A percentile compares a stretch with the other conserved stretches of the same genome.
Conservation (phyloP, 2,888 invertebrate species). For the Drosophila subquinaria region DNA sequence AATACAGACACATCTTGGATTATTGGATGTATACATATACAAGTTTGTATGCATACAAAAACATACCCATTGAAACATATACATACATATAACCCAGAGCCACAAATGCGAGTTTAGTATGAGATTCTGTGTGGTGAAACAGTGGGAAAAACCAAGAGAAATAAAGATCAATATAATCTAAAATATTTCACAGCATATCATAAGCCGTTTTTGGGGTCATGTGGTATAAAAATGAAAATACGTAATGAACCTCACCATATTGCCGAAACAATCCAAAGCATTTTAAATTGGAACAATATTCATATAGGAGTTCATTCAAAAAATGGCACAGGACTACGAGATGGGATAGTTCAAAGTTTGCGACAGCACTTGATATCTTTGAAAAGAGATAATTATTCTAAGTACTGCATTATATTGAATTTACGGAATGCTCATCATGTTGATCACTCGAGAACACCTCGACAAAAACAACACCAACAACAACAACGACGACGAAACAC, state of each 20-base stretch:
- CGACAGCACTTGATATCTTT: background rate
- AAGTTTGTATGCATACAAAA: background rate
- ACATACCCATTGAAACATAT: background rate
- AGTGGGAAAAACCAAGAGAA: constrained; percentile 6
- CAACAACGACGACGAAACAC: background rate
- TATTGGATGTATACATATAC: background rate
- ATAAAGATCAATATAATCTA: background rate
- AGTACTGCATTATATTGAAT: constrained; percentile 18
- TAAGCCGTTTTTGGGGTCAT: constrained; percentile 46
- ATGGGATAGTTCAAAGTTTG: background rate
- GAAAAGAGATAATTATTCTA: background rate
- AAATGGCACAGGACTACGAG: background rate
- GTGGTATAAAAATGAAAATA: constrained; percentile 63
- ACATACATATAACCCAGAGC: background rate
- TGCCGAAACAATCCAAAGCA: constrained; percentile 33
- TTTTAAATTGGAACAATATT: constrained; percentile 23
- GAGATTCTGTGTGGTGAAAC: constrained; percentile 5
- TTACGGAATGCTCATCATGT: constrained; percentile 1
- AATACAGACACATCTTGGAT: background rate
- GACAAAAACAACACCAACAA: background rate
- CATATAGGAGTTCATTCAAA: constrained; percentile 6
- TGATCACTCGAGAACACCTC: background rate
- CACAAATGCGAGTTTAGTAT: constrained; percentile 5
- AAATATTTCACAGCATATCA: constrained; percentile 11
- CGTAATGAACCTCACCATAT: constrained; percentile 44